These are phyloP conservation scores for Epizoanthus scotinus DNA, from an alignment of 92 coral and sea anemone species.

Conservation along the genomic window DNA sequence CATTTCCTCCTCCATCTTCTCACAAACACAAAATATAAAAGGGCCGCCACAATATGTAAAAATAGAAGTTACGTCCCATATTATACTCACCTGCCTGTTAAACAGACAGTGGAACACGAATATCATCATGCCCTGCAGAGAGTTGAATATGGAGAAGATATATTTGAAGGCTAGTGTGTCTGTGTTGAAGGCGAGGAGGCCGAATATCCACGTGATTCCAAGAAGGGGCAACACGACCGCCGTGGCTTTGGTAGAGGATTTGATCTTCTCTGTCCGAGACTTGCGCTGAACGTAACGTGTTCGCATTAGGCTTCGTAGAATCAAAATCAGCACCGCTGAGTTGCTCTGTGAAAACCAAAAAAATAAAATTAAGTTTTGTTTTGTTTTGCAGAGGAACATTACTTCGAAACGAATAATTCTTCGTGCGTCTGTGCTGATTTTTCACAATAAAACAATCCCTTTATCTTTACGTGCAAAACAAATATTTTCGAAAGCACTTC, in stretches of 20 bases:
- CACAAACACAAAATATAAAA: too few species aligned
- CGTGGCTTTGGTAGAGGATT: slow-evolving; percentile 65
- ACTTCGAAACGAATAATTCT: too few species aligned
- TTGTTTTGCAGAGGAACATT: too few species aligned
- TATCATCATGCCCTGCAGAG: slow-evolving; percentile 67
- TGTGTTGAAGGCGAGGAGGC: slow-evolving; percentile 61
- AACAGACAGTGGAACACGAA: slow-evolving; percentile 73
- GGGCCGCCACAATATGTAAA: too few species aligned
- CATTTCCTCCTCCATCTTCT: too few species aligned
- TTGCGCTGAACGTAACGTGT: slow-evolving; percentile 53
- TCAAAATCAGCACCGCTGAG: slow-evolving; percentile 41
- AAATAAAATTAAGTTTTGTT: neutral
- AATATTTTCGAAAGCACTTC: too few species aligned
- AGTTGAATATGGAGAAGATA: slow-evolving; percentile 67
- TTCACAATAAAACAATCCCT: too few species aligned
- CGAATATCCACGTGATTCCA: slow-evolving; percentile 75
- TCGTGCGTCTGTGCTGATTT: too few species aligned
- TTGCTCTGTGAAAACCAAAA: neutral
- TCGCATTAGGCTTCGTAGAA: slow-evolving; percentile 55
- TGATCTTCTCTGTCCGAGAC: slow-evolving; percentile 49
- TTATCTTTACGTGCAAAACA: too few species aligned
- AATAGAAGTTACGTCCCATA: too few species aligned
- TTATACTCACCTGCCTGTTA: slow-evolving; percentile 62
- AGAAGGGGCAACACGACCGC: slow-evolving; percentile 65
- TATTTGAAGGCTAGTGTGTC: slow-evolving; percentile 62